Base-by-base conservation (phyloP, 2,888 invertebrate species). In the Apotomis capreana region DNA sequence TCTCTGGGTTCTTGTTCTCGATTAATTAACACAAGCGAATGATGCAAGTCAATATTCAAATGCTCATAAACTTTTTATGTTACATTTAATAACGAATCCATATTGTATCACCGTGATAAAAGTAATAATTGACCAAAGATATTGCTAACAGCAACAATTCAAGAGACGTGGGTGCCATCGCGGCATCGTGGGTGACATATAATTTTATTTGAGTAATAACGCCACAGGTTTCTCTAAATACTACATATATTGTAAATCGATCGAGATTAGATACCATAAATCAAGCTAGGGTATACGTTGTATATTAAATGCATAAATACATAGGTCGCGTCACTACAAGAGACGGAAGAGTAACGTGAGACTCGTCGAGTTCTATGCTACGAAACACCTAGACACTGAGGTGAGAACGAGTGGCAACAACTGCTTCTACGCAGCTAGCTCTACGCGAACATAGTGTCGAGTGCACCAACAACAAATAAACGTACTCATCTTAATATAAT, bases 91-190 rank as follows among this genome's bases (percentile, higher is more conserved):
- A 88, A 88, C 84, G 86, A 85, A 84, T 87, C 80, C 80, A 86
- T 86, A 83, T 84, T 72, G 83, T 87, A 87, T 87, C 84, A 87
- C 84, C 85, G 82, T 80, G 87, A 86, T 89, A 86, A 88, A 91
- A 88, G 90, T 92, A 92, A 88, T 93, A 93, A 93, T 93, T 92
- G 92, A 93, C 93, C 91, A 92, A 92, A 92, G 87, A 80, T 91
- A 89, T 91, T 90, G 91, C 91, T 89, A 90, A 85, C 84, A 87
- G 89, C 91, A 89, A 91, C 85, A 86, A 85, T 87, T 87, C 82
- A 86, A 79, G 84, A 84, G 84, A 89, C 83, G 10, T 44, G 90
- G 89, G 84, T 89, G 84, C 85, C 86, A 83, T 86, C 83, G 85
- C 88, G 89, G 89, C 15, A 15, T 15, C 26, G 26, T 26, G 89